Conservation (phyloP, 2,888 invertebrate genomes). For the Sepiola atlantica region DNA sequence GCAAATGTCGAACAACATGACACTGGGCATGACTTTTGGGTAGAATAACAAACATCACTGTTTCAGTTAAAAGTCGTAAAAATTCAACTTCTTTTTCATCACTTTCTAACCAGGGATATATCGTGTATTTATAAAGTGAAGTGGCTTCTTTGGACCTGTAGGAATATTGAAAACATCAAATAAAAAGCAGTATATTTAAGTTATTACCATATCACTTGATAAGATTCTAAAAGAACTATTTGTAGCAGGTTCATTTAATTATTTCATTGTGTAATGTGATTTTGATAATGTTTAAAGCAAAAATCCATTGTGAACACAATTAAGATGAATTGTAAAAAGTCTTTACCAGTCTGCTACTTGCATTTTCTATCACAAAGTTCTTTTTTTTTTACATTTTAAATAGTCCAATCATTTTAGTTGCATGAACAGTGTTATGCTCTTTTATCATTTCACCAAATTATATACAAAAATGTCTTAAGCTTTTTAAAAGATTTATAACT, state of each 20-base stretch:
- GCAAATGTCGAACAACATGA: slow-evolving; percentile 83
- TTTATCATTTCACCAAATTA: too few species aligned
- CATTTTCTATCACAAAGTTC: too few species aligned
- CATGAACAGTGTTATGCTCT: too few species aligned
- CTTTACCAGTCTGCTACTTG: too few species aligned
- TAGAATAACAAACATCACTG: slow-evolving; percentile 86
- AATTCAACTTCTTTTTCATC: slow-evolving; percentile 86
- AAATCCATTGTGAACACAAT: too few species aligned
- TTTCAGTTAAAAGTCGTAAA: slow-evolving; percentile 86
- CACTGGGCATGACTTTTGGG: slow-evolving; percentile 87
- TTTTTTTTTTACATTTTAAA: too few species aligned
- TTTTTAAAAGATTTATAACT: too few species aligned
- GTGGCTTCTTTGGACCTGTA: slow-evolving; percentile 45
- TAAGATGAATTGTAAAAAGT: too few species aligned
- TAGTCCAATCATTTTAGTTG: too few species aligned
- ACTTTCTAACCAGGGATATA: slow-evolving; percentile 82
- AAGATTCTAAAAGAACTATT: not conserved
- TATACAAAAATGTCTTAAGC: too few species aligned
- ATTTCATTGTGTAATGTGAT: not conserved
- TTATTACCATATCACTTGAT: not conserved
- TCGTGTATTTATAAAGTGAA: slow-evolving; percentile 57
- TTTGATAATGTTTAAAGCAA: not conserved
- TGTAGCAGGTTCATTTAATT: not conserved
- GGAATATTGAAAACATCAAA: not conserved
- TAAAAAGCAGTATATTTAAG: not conserved